phyloP scores from a whole-genome alignment of 2,113 vertebrate species.

The Tachycineta bicolor region DNA sequence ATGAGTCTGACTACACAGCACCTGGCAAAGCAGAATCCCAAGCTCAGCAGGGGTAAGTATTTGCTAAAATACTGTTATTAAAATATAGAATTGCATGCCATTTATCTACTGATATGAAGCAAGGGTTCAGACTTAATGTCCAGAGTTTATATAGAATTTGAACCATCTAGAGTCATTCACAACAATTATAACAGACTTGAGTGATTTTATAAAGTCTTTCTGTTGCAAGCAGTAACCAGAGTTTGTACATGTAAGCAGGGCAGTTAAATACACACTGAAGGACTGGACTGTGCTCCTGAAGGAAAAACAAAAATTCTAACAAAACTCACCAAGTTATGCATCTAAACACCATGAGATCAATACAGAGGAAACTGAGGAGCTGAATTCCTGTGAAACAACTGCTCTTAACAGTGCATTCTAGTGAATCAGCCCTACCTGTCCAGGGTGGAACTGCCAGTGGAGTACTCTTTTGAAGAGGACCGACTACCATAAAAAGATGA shows the following conservation, averaged over 20 bases:
- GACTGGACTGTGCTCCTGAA: background rate
- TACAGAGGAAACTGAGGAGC: background rate
- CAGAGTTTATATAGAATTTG: background rate
- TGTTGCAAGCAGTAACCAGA: background rate
- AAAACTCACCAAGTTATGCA: background rate
- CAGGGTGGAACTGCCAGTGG: constrained; percentile 81
- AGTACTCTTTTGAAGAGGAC: constrained; percentile 86
- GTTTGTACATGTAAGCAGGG: background rate
- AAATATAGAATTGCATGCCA: background rate
- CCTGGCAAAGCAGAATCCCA: background rate
- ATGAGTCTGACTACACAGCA: background rate
- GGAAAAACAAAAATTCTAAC: background rate
- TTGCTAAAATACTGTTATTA: background rate
- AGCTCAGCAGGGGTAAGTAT: background rate
- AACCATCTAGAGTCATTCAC: background rate
- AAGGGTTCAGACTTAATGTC: background rate
- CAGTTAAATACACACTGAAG: background rate
- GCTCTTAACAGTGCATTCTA: background rate
- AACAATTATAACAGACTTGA: background rate
- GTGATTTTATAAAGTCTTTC: background rate
- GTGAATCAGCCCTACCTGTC: constrained; percentile 82
- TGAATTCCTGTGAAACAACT: background rate
- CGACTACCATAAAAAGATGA: constrained; percentile 91
- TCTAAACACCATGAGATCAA: background rate
- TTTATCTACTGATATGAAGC: background rate